Evolutionary conservation across 1,140 invertebrate genomes (phyloP), one percentile per base, ranked within the genome.

Genomic region (Plectrocnemia conspersa): DNA sequence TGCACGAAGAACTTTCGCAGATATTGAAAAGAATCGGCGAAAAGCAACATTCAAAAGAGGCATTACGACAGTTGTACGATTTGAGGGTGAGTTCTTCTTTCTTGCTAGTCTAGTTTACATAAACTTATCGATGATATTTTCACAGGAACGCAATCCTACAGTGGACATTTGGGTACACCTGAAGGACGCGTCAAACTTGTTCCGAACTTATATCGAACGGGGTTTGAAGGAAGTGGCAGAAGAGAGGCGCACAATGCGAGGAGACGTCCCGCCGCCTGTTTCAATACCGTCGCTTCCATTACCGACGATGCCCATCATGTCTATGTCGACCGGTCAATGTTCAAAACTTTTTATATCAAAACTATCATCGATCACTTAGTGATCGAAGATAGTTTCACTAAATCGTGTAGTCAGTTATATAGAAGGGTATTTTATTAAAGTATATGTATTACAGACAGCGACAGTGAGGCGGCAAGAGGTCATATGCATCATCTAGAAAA

Each of bases 11-110:
- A 62, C 72, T 97, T 45, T 87, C 88, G 0, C 85, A 91, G 63
- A 97, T 97, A 64, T 91, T 97, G 63, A 90, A 89, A 67, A 87
- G 94, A 64, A 94, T 97, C 62, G 91, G 91, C 18, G 88, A 84
- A 11, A 92, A 90, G 67, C 86, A 93, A 60, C 87, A 89, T 58
- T 89, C 88, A 1, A 84, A 86, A 70, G 89, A 93, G 67, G 94
- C 92, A 24, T 72, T 97, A 24, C 78, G 80, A 52, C 85, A 93
- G 63, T 72, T 97, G 4, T 95, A 93, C 65, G 91, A 95, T 58
- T 92, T 96, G 65, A 70, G 77, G 66, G 77, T 78, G 41, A 18
- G 36, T 47, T 24, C 36, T 16, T 24, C n/a, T 35, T 32, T 36
- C 6, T 7, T 10, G 25, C 21, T 41, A 41, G 21, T 41, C 15